phyloP scores from a whole-genome alignment of 1,140 invertebrate species.

The Drusus annulatus region DNA sequence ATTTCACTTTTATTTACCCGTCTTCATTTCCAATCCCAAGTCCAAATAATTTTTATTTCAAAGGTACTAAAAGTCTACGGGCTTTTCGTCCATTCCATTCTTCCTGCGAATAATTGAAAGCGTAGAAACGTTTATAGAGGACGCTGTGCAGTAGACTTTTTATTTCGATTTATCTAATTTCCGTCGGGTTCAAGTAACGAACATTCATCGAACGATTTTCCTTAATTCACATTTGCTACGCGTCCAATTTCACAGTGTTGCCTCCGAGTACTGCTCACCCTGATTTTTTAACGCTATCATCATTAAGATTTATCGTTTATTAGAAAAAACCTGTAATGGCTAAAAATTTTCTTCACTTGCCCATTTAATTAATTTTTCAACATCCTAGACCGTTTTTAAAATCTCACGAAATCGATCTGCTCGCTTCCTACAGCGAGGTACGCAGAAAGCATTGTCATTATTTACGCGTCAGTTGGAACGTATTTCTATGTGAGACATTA shows the following conservation, averaged over 20 bases:
- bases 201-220: conserved; percentile 39
- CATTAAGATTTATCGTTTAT: too few species aligned
- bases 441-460: too few species aligned
- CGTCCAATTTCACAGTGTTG: conserved; percentile 32
- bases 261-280: background rate
- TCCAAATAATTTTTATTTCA: conserved; percentile 20
- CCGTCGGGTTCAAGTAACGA: conserved; percentile 31
- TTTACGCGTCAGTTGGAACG: too few species aligned
- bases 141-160: background rate
- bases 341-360: too few species aligned
- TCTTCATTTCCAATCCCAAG: background rate
- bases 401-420: too few species aligned
- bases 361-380: too few species aligned
- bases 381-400: too few species aligned
- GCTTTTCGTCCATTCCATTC: conserved; percentile 10
- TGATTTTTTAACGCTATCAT: background rate
- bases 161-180: conserved; percentile 41
- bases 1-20: conserved; percentile 1
- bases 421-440: too few species aligned
- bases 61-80: background rate
- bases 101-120: conserved; percentile 1
- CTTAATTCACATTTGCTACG: conserved; percentile 31
- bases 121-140: background rate
- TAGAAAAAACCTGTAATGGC: too few species aligned
- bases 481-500: too few species aligned